Percentiles rank a stretch among this genome's conserved stretches.
phyloP scores from a whole-genome alignment of 2,797 vertebrate genomes.

The Coracias cyanogaster region DNA sequence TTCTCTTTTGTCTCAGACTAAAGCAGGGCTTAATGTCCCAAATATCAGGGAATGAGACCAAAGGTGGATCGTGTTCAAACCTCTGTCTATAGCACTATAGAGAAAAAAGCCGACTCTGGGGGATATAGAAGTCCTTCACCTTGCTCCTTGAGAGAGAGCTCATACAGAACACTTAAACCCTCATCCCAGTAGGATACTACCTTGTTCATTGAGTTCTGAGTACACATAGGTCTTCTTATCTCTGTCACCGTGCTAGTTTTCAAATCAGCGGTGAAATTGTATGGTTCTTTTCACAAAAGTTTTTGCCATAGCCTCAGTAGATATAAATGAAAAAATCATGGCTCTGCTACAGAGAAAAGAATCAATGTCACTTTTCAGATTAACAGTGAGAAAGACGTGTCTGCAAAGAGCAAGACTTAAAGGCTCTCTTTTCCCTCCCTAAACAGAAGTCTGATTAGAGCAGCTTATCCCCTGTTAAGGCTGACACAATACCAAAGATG shows the following conservation, averaged over 20 bases:
- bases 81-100: neutral
- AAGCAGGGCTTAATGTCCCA: neutral
- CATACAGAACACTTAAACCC: neutral
- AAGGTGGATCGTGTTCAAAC: neutral
- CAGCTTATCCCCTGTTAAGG: neutral
- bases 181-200: neutral
- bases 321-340: neutral
- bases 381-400: neutral
- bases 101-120: neutral
- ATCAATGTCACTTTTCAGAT: neutral
- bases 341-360: neutral
- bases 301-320: neutral
- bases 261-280: neutral
- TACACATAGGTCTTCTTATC: neutral
- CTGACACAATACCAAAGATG: neutral
- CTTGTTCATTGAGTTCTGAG: neutral
- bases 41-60: neutral
- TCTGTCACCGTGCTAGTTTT: neutral
- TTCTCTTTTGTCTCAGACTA: neutral
- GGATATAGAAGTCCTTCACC: neutral
- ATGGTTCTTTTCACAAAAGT: neutral
- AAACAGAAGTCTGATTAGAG: neutral
- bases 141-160: neutral
- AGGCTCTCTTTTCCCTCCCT: neutral
- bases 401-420: neutral